A percentile compares a stretch with the other conserved stretches of the same genome.
phyloP scores from a whole-genome alignment of 2,797 vertebrate genomes.

The Spinus pinus region DNA sequence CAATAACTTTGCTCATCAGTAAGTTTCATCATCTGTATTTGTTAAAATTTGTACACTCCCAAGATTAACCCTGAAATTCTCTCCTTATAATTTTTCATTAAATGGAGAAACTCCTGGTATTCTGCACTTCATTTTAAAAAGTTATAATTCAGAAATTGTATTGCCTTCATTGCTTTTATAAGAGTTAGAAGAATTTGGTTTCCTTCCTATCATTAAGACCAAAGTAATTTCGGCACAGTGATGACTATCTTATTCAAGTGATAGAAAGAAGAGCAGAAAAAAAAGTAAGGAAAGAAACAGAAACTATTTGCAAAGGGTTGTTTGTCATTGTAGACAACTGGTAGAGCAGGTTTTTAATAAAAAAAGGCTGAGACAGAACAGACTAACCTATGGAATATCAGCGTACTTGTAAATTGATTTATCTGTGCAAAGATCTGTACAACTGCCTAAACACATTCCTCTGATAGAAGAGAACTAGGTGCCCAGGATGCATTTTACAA shows the following conservation, averaged over 20 bases:
- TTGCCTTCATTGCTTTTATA: not conserved
- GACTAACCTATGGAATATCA: not conserved
- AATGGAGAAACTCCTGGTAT: not conserved
- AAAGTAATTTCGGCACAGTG: not conserved
- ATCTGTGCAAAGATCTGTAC: not conserved
- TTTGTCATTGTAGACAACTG: not conserved
- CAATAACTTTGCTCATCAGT: not conserved
- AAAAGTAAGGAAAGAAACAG: not conserved
- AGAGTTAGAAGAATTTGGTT: not conserved
- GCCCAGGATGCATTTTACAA: not conserved
- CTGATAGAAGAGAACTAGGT: not conserved
- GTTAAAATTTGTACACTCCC: not conserved
- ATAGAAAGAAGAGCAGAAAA: not conserved
- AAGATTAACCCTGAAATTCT: not conserved
- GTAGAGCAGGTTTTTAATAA: not conserved
- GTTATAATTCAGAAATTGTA: not conserved
- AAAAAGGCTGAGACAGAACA: not conserved
- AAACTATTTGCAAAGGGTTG: not conserved
- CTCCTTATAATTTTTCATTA: not conserved
- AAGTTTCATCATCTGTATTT: not conserved
- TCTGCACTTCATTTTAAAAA: not conserved
- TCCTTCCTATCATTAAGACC: not conserved
- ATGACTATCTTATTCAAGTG: not conserved
- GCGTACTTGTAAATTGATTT: not conserved
- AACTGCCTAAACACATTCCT: not conserved